These are phyloP conservation scores for Sturnus vulgaris DNA, from an alignment of 2,113 vertebrate species.

Conservation along the genomic window DNA sequence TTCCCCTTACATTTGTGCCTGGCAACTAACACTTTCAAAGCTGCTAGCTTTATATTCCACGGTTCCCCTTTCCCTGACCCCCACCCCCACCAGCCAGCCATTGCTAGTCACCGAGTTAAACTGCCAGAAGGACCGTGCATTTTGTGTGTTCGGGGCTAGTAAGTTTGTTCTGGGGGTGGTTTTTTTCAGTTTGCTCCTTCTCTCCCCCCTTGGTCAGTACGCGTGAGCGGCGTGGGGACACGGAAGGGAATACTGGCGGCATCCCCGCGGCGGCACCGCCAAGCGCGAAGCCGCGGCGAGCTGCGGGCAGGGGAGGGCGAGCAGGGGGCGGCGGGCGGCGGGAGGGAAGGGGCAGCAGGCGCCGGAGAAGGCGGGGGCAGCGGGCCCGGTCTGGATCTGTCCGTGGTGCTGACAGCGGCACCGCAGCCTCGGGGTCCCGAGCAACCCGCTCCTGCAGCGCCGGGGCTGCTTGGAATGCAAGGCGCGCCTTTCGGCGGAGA, in stretches of 20 bases:
- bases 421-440: conserved; percentile 41
- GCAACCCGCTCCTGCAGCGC: conserved; percentile 1
- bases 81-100: not conserved
- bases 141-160: not conserved
- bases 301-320: not conserved
- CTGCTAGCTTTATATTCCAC: not conserved
- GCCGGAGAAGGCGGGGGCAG: not conserved
- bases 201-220: not conserved
- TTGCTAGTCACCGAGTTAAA: not conserved
- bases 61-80: not conserved
- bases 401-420: conserved; percentile 52
- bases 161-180: not conserved
- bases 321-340: not conserved
- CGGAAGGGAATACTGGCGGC: not conserved
- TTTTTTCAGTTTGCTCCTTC: not conserved
- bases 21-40: not conserved
- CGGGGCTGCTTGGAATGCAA: conserved; percentile 52
- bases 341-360: not conserved
- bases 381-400: not conserved
- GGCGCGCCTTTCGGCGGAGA: not conserved
- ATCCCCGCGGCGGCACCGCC: not conserved
- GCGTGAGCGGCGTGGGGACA: not conserved
- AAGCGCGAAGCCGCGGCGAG: not conserved
- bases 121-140: not conserved
- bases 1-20: not conserved